Evolutionary conservation across 2,888 invertebrate species (phyloP).

Genomic region (Cantharis lateralis): DNA sequence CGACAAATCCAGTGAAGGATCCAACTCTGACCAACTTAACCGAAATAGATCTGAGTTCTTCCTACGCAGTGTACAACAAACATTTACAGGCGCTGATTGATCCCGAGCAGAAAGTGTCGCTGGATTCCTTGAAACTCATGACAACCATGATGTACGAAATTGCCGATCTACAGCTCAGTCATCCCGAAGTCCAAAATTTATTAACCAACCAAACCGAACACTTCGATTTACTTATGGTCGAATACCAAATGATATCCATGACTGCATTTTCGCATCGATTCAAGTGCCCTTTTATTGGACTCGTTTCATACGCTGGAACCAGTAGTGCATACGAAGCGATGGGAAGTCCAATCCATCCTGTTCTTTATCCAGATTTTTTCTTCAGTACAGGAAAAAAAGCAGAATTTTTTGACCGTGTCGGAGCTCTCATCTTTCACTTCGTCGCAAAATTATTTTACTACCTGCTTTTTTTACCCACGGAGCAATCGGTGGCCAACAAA

Average conservation of each 20-base stretch:
- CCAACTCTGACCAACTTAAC: constrained; percentile 48
- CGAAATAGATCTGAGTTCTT: constrained; percentile 51
- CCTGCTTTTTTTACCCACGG: not conserved
- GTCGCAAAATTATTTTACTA: not conserved
- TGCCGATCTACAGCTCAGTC: constrained; percentile 16
- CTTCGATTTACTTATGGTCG: constrained; percentile 49
- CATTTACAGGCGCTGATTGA: not conserved
- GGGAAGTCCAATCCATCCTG: constrained; percentile 47
- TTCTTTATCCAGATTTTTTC: constrained; percentile 46
- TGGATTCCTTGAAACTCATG: not conserved
- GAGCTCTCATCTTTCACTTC: not conserved
- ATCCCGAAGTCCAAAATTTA: constrained; percentile 43
- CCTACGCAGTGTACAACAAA: constrained; percentile 39
- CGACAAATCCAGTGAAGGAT: constrained; percentile 54
- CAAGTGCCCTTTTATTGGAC: constrained; percentile 46
- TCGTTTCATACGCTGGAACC: constrained; percentile 45
- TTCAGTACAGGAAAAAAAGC: constrained; percentile 33
- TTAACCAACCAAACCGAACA: constrained; percentile 41
- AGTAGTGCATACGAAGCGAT: constrained; percentile 41
- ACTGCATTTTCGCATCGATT: constrained; percentile 45
- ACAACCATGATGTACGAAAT: not conserved
- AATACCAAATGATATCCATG: constrained; percentile 42
- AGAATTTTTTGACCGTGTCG: constrained; percentile 42
- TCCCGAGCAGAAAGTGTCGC: not conserved
- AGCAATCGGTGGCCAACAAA: not conserved